phyloP scores from a whole-genome alignment of 1,140 invertebrate species.

The Brachionus rotundiformis region DNA sequence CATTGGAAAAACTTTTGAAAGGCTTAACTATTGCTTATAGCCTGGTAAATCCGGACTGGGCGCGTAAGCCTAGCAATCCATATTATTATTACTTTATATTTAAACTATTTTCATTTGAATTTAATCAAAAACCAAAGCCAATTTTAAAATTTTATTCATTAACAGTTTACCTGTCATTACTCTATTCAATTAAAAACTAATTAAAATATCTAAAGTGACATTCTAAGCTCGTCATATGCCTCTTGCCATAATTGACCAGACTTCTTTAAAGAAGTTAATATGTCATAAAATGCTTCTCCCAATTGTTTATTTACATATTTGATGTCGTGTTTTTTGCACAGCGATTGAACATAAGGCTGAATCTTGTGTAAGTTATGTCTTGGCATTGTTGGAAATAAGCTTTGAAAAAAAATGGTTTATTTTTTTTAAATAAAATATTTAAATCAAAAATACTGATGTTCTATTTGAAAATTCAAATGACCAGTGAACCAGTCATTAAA shows the following conservation, averaged over 20 bases:
- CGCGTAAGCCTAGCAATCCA: no score
- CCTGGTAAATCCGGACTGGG: no score
- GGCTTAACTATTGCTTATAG: no score
- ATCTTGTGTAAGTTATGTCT: conserved; percentile 63
- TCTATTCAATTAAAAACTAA: neutral
- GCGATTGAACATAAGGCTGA: conserved; percentile 59
- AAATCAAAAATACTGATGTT: conserved; percentile 60
- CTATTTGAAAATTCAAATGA: conserved; percentile 65
- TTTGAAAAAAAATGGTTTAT: conserved; percentile 53
- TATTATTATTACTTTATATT: no score
- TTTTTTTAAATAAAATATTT: neutral
- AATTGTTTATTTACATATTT: conserved; percentile 59
- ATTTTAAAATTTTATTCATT: neutral
- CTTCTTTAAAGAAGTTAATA: conserved; percentile 56
- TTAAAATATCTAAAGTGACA: neutral
- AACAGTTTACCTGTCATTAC: neutral
- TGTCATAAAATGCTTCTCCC: conserved; percentile 59
- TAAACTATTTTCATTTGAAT: no score
- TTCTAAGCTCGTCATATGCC: conserved; percentile 37
- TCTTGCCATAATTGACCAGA: conserved; percentile 50
- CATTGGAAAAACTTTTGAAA: no score
- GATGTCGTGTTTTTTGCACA: conserved; percentile 62
- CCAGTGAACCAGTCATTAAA: conserved; percentile 60
- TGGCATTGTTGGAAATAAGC: conserved; percentile 64
- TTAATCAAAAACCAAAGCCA: neutral